These are phyloP conservation scores for Clavelina lepadiformis DNA, from an alignment of 23 tunicate genomes.

Conservation along the genomic window DNA sequence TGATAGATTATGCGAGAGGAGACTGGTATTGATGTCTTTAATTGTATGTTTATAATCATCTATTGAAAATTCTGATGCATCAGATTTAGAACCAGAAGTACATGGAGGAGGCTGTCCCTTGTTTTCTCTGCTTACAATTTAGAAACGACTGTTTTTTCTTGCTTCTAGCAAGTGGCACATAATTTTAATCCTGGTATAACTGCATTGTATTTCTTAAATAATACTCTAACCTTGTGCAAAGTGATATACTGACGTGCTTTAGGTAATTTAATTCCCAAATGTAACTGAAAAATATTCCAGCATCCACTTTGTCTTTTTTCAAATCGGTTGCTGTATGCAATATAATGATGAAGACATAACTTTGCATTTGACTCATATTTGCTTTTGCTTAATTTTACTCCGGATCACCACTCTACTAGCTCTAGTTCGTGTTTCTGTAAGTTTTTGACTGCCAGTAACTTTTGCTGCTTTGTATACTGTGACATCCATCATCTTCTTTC, in stretches of 20 bases:
- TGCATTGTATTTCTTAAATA: not conserved
- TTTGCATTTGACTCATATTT: no score
- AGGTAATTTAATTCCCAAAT: conserved; percentile 7
- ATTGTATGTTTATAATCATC: no score
- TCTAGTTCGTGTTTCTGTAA: not conserved
- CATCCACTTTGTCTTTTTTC: conserved; percentile 7
- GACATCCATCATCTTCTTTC: no score
- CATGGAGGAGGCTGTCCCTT: no score
- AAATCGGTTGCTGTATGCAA: not conserved
- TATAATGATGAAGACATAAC: conserved; percentile 3
- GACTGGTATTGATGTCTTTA: no score
- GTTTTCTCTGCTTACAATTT: no score
- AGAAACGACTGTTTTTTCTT: no score
- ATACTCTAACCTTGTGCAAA: not conserved
- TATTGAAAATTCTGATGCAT: no score
- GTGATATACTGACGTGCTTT: not conserved
- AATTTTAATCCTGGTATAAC: no score
- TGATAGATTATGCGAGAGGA: no score
- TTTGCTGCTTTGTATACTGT: conserved; percentile 2
- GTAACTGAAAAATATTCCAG: conserved; percentile 4
- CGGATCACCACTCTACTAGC: conserved; percentile 8
- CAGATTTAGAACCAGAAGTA: no score
- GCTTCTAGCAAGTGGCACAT: not conserved
- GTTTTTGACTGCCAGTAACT: not conserved
- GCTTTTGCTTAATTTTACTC: not conserved